Evolutionary conservation across 2,888 invertebrate species (phyloP), one percentile per base, ranked within the genome.

Genomic region (Micoletzkya japonica): DNA sequence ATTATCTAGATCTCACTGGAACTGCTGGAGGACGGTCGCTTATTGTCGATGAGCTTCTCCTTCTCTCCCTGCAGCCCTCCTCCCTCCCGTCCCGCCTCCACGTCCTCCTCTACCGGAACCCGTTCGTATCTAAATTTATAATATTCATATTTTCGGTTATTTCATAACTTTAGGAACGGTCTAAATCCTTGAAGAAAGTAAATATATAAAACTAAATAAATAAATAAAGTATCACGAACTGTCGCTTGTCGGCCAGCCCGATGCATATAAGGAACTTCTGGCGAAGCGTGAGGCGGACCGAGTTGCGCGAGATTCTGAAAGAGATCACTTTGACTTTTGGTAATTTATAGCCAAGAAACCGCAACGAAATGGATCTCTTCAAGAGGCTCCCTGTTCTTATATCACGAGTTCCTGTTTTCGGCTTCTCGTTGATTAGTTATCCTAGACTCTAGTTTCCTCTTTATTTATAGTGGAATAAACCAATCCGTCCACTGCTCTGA

Each of bases 231-330:
- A 30, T 30, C 3, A 37, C 71, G 32, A 57, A 78, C 71, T 81
- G 74, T 17, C 76, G 73, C 1, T 75, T 76, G 64, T 82, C 81
- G 4, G 74, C 74, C 75, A 76, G 73, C 30, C 84, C 84, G 56
- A 84, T 83, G 59, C 83, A 84, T 34, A 84, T 74, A 30, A 84
- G 71, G 60, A 84, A 77, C 26, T 71, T 68, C 60, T 84, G 78
- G 26, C 74, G 72, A 50, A 79, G 71, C 2, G 80, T 76, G n/a
- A 84, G 69, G 1, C 71, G 68, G 2, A 59, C 54, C 0, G 73
- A 70, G 28, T 72, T 73, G n/a, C 54, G 36, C 6, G 36, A 39
- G n/a, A 50, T 56, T 4, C 57, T 68, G 56, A 20, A 56, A 52
- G n/a, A n/a, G n/a, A n/a, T n/a, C n/a, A n/a, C n/a, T n/a, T n/a